Percentiles rank a stretch among this genome's conserved stretches.
Evolutionary conservation across 2,113 vertebrate genomes (phyloP).

Genomic region (Struthidea cinerea): DNA sequence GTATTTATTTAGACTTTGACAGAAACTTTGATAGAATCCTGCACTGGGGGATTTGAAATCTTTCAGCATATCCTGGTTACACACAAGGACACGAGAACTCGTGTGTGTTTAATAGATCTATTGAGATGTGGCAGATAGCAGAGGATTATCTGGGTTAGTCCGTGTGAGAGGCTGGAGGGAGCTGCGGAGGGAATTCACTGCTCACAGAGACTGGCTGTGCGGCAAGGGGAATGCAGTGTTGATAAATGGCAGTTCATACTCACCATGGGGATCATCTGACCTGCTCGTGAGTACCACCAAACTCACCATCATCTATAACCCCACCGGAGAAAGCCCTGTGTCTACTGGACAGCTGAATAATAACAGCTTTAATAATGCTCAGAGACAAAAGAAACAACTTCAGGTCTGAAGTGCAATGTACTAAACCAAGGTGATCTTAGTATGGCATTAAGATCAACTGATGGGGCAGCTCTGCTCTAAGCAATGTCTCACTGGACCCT

Average conservation of each 20-base stretch:
- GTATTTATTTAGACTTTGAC: background rate
- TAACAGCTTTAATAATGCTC: background rate
- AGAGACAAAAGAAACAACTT: background rate
- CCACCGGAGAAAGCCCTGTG: rapidly evolving
- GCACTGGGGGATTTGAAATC: background rate
- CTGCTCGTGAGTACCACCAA: background rate
- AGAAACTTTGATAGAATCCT: background rate
- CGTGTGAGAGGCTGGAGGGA: background rate
- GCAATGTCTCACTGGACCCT: background rate
- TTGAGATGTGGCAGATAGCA: constrained; percentile 31
- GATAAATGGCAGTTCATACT: background rate
- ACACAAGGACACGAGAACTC: constrained; percentile 7
- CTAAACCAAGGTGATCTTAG: background rate
- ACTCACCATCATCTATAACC: background rate
- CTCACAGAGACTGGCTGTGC: background rate
- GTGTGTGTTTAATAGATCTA: background rate
- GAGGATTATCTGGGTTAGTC: constrained; percentile 50
- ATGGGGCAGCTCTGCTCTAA: background rate
- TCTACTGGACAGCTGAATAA: background rate
- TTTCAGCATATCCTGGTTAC: background rate
- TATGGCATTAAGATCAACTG: background rate
- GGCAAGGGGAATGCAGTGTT: background rate
- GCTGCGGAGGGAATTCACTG: background rate
- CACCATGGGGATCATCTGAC: background rate
- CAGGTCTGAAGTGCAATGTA: background rate